These are phyloP conservation scores for Ormyrus nitidulus DNA, from an alignment of 2,888 invertebrate species.

Conservation along the genomic window DNA sequence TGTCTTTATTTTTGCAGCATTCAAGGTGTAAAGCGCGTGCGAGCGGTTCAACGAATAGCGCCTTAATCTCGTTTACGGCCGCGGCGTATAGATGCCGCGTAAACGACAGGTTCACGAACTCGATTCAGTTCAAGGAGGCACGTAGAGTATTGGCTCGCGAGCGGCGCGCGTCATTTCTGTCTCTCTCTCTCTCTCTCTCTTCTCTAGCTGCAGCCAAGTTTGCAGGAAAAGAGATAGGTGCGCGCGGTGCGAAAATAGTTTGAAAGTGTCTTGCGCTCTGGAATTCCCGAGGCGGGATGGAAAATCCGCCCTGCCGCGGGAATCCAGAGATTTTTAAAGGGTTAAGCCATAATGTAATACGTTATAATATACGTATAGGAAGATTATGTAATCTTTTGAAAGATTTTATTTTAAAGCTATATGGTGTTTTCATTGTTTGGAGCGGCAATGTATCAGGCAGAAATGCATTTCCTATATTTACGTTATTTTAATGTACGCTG, in stretches of 20 bases:
- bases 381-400: no score
- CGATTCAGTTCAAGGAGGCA: slow-evolving; percentile 67
- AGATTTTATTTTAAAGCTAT: no score
- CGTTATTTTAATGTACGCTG: no score
- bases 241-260: slow-evolving; percentile 36
- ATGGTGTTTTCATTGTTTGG: no score
- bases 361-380: no score
- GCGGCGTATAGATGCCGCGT: slow-evolving; percentile 30
- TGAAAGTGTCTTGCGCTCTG: neutral
- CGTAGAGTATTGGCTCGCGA: slow-evolving; percentile 41
- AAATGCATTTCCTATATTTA: no score
- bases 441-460: no score
- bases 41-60: slow-evolving; percentile 52
- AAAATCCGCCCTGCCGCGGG: no score
- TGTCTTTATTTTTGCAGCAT: slow-evolving; percentile 31
- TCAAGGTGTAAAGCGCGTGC: slow-evolving; percentile 17
- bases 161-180: slow-evolving; percentile 51
- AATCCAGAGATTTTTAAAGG: no score
- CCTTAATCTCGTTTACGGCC: slow-evolving; percentile 58
- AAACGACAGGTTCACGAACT: slow-evolving; percentile 65
- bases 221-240: neutral
- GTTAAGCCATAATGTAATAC: no score
- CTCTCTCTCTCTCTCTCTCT: slow-evolving; percentile 5
- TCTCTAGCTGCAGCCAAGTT: no score
- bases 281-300: neutral